Percentiles rank a stretch among this genome's conserved stretches.
Conservation (phyloP, 1,140 invertebrate species). For the Drosophila pectinifera region DNA sequence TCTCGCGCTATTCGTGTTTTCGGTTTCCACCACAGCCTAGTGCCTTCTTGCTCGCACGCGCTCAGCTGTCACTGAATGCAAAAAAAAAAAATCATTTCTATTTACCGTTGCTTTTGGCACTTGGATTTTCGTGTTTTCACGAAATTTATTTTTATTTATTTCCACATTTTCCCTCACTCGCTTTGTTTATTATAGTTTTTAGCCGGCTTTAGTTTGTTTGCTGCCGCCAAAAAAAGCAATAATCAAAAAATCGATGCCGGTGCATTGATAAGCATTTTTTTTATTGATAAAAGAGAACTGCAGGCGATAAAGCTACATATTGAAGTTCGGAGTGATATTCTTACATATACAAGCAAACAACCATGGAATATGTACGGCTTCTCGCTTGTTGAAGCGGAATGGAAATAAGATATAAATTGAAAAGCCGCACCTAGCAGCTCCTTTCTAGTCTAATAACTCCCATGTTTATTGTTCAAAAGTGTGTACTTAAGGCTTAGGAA, state of each 20-base stretch:
- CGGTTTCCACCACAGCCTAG: constrained; percentile 33
- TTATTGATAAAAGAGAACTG: constrained; percentile 22
- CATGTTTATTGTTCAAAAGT: background rate
- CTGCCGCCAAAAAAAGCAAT: background rate
- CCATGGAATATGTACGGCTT: background rate
- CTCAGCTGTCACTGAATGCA: constrained; percentile 37
- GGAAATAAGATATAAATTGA: no score
- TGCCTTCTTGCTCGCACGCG: constrained; percentile 28
- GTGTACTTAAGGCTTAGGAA: background rate
- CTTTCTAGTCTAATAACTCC: background rate
- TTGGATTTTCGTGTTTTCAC: background rate
- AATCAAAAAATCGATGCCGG: constrained; percentile 41
- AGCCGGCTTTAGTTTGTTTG: constrained; percentile 5
- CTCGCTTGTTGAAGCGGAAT: no score
- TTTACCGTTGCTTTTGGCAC: constrained; percentile 36
- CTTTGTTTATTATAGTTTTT: constrained; percentile 13
- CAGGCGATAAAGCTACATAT: background rate
- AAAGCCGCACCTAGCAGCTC: no score
- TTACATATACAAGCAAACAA: background rate
- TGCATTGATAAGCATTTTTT: constrained; percentile 26
- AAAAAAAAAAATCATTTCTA: constrained; percentile 13
- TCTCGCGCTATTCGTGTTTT: constrained; percentile 27
- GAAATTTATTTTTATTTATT: constrained; percentile 2
- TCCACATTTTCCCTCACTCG: background rate
- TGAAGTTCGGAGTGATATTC: background rate